A percentile compares a stretch with the other conserved stretches of the same genome.
Conservation (phyloP, 2,797 vertebrate genomes). For the Notoglanidium macrostoma region DNA sequence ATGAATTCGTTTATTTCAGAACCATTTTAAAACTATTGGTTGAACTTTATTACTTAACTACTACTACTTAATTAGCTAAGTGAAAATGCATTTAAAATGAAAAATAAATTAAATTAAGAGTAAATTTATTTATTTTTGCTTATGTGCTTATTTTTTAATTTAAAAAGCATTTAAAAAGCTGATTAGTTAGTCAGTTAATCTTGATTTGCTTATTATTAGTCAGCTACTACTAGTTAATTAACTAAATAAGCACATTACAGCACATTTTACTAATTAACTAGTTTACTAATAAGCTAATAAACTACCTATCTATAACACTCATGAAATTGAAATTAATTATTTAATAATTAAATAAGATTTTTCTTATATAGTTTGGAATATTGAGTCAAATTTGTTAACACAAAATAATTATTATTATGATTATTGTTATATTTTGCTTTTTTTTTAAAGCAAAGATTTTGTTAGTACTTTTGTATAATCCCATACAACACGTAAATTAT, state of each 20-base stretch:
- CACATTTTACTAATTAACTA: background rate
- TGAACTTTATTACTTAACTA: background rate
- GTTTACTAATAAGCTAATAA: background rate
- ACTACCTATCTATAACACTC: background rate
- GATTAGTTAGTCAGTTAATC: background rate
- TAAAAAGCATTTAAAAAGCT: background rate
- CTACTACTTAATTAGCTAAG: background rate
- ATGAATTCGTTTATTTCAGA: background rate
- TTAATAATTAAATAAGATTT: background rate
- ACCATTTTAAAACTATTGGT: background rate
- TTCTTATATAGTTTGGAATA: background rate
- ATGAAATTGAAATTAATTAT: background rate
- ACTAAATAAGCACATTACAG: background rate
- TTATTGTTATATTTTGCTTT: too few relatives aligned
- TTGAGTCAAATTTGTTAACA: background rate
- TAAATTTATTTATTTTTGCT: background rate
- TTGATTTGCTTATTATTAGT: background rate
- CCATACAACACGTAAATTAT: background rate
- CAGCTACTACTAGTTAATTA: background rate
- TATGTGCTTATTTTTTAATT: too few relatives aligned
- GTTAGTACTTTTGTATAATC: background rate
- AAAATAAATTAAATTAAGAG: background rate
- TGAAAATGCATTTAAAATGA: background rate
- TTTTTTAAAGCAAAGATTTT: background rate
- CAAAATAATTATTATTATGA: background rate